Evolutionary conservation across 2,113 vertebrate species (phyloP).

Genomic region (Pseudopipra pipra): DNA sequence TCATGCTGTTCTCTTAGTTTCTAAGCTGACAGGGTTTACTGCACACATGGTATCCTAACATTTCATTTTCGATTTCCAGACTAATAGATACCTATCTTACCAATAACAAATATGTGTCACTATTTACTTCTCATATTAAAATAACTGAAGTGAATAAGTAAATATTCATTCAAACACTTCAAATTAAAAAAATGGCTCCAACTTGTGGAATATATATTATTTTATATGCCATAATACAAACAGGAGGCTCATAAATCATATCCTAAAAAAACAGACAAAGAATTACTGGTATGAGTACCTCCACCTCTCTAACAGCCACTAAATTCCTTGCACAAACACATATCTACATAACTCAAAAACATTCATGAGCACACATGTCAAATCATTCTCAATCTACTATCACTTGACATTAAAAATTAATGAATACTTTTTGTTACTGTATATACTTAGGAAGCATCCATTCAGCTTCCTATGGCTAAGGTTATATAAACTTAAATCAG

Average conservation of each 20-base stretch:
- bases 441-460: background rate
- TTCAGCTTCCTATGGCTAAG: rapidly evolving
- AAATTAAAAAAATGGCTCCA: constrained; percentile 26
- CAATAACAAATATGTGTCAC: background rate
- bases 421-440: background rate
- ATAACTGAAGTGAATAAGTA: constrained; percentile 43
- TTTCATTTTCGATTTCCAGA: background rate
- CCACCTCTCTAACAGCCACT: background rate
- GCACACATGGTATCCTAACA: background rate
- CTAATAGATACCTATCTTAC: background rate
- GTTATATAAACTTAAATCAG: background rate
- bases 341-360: background rate
- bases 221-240: constrained; percentile 15
- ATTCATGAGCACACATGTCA: background rate
- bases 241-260: constrained; percentile 17
- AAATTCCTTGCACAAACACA: background rate
- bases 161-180: constrained; percentile 52
- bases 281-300: background rate
- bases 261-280: background rate
- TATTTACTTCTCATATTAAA: constrained; percentile 44
- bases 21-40: background rate
- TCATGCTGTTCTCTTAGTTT: background rate
- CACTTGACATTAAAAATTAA: background rate
- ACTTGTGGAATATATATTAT: background rate
- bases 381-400: background rate